Percentiles rank a stretch among this genome's conserved stretches.
These are phyloP conservation scores for Cerceris ruficornis DNA, from an alignment of 2,888 invertebrate species.

Conservation along the genomic window DNA sequence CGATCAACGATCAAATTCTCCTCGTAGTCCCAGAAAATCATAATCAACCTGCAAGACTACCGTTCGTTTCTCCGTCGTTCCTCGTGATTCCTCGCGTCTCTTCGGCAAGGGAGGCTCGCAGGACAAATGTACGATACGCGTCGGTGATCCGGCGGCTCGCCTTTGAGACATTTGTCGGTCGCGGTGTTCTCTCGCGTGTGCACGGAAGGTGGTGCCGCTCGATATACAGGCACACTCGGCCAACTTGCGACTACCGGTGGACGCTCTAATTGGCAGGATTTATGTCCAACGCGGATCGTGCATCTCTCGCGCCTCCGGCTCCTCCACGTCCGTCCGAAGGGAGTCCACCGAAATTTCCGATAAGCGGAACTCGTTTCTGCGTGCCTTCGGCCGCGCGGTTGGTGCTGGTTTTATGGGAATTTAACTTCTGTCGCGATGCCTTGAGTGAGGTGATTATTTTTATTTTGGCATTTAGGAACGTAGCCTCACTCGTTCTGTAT, in stretches of 20 bases:
- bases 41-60: too few species aligned
- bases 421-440: too few species aligned
- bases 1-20: too few species aligned
- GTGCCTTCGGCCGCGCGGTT: too few species aligned
- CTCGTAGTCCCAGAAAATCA: too few species aligned
- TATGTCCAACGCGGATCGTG: slow-evolving; percentile 65
- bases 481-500: too few species aligned
- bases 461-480: too few species aligned
- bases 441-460: too few species aligned
- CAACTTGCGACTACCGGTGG: slow-evolving; percentile 73
- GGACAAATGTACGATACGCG: slow-evolving; percentile 51
- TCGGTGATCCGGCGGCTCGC: slow-evolving; percentile 24
- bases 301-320: slow-evolving; percentile 44
- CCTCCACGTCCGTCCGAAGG: slow-evolving; percentile 17
- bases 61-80: slow-evolving; percentile 6
- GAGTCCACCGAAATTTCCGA: slow-evolving; percentile 26
- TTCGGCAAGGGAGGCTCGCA: slow-evolving; percentile 20
- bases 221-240: slow-evolving; percentile 53
- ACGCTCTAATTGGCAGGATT: slow-evolving; percentile 75
- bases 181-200: slow-evolving; percentile 51
- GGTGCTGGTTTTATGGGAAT: too few species aligned
- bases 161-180: slow-evolving; percentile 66
- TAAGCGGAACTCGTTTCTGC: background rate
- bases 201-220: slow-evolving; percentile 38
- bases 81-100: slow-evolving; percentile 1